A percentile compares a stretch with the other conserved stretches of the same genome.
These are phyloP conservation scores for Asbolus verrucosus DNA, from an alignment of 1,140 invertebrate species.

Conservation along the genomic window DNA sequence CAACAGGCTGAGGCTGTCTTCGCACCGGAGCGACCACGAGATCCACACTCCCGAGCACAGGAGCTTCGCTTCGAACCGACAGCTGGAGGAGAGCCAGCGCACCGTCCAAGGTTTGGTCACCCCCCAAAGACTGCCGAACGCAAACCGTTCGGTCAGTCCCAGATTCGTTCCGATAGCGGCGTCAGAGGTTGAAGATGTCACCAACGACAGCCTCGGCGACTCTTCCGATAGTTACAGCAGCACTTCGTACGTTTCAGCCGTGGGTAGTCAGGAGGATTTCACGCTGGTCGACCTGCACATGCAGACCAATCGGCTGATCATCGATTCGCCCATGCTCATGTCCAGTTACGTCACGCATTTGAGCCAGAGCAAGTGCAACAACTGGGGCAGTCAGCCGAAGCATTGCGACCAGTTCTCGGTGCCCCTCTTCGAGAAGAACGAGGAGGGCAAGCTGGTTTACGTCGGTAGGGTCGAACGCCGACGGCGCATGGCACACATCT, in stretches of 20 bases:
- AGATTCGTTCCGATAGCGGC: conserved; percentile 44
- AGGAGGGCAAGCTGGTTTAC: conserved; percentile 81
- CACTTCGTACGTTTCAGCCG: conserved; percentile 91
- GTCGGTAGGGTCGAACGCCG: too few species aligned
- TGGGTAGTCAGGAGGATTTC: conserved; percentile 94
- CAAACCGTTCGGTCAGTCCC: conserved; percentile 55
- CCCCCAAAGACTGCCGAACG: conserved; percentile 56
- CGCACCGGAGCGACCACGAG: conserved; percentile 72
- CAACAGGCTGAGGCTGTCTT: conserved; percentile 63
- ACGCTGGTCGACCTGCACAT: conserved; percentile 93
- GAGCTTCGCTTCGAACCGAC: conserved; percentile 56
- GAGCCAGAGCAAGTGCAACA: conserved; percentile 83
- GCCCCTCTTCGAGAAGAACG: conserved; percentile 79
- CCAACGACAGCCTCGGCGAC: conserved; percentile 64
- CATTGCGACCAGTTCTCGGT: conserved; percentile 79
- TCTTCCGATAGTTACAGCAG: conserved; percentile 81
- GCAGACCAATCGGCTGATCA: conserved; percentile 95
- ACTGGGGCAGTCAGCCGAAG: conserved; percentile 79
- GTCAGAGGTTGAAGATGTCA: conserved; percentile 11
- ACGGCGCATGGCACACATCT: too few species aligned
- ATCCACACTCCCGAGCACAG: conserved; percentile 71
- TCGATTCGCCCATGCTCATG: conserved; percentile 93
- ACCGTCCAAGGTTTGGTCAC: conserved; percentile 62
- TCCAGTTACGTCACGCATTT: conserved; percentile 94
- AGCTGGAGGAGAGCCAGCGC: conserved; percentile 49